A percentile compares a stretch with the other conserved stretches of the same genome.
Conservation (phyloP, 2,888 invertebrate species). For the Lagria hirta region DNA sequence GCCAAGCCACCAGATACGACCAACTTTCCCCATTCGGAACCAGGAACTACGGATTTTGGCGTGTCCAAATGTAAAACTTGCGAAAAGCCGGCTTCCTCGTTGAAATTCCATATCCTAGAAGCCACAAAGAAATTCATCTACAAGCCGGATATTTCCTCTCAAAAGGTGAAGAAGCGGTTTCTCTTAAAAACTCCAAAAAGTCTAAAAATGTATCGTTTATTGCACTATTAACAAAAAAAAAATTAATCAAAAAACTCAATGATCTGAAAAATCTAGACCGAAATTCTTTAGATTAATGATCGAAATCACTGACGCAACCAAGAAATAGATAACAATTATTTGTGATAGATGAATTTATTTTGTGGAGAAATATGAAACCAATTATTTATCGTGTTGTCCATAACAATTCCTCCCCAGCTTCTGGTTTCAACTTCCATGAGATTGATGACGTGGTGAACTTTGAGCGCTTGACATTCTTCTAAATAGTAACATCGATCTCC, state of each 20-base stretch:
- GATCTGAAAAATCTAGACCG: constrained; percentile 23
- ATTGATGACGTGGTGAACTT: constrained; percentile 33
- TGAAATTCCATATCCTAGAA: constrained; percentile 68
- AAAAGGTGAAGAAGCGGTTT: too few species aligned
- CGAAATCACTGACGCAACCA: constrained; percentile 5
- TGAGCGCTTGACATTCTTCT: constrained; percentile 29
- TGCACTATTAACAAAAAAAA: neutral
- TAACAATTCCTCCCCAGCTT: constrained; percentile 12
- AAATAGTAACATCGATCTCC: constrained; percentile 25
- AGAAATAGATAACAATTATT: constrained; percentile 25
- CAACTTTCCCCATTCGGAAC: constrained; percentile 64
- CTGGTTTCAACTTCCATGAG: constrained; percentile 11
- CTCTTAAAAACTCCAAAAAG: neutral
- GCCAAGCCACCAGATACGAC: constrained; percentile 65
- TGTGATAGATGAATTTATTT: constrained; percentile 26
- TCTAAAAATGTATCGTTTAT: neutral
- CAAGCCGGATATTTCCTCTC: neutral
- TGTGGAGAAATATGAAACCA: constrained; percentile 32
- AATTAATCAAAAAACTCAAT: constrained; percentile 15
- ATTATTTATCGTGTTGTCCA: constrained; percentile 30
- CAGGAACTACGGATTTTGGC: constrained; percentile 65
- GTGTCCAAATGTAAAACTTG: constrained; percentile 67
- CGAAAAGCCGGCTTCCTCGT: constrained; percentile 69
- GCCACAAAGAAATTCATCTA: constrained; percentile 18
- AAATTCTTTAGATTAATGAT: constrained; percentile 25